Base-by-base conservation (phyloP, 2,888 invertebrate genomes). In the Scrobipalpa costella region DNA sequence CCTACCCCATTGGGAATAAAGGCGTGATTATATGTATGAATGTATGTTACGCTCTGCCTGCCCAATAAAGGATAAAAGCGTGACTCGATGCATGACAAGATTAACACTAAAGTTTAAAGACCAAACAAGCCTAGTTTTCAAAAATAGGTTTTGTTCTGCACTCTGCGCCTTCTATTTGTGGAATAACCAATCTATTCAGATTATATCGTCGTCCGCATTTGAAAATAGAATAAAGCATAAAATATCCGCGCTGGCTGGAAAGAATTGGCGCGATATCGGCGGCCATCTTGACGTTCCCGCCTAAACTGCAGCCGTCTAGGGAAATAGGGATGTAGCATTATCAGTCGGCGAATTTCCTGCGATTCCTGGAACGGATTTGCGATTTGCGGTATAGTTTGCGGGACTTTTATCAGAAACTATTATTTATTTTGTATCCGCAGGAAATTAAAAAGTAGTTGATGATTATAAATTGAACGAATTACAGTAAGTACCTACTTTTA, bases 191-290 rank as follows among this genome's bases (percentile, higher is more conserved):
- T 44, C 44, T 44, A 15, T 9, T 3, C 44, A 44, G 7, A 50
- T 50, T 21, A 19, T 50, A 11, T 9, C 11, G 50, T 11, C 7
- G 1, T 50, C 50, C 9, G 19, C 55, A 55, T 55, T 27, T 34
- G 55, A 55, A 55, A 55, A 55, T 34, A 2, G 55, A 83, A 78
- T 78, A 77, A 79, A 73, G 72, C 73, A 76, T 84, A 82, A 85
- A 84, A 85, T 83, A 84, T 85, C 79, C 80, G 78, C 70, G 70
- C 73, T 85, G 82, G 83, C 83, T 83, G 84, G 83, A 86, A 90
- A 89, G 89, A 88, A 90, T 88, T 86, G 89, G 85, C 76, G 85
- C 82, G 84, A 84, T 88, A 88, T 87, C 87, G 83, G 80, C 78
- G 77, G 78, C 85, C 88, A 87, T 87, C 82, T 86, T 86, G 83